A percentile compares a stretch with the other conserved stretches of the same genome.
Conservation (phyloP, 2,113 vertebrate species). For the Mobula birostris region DNA sequence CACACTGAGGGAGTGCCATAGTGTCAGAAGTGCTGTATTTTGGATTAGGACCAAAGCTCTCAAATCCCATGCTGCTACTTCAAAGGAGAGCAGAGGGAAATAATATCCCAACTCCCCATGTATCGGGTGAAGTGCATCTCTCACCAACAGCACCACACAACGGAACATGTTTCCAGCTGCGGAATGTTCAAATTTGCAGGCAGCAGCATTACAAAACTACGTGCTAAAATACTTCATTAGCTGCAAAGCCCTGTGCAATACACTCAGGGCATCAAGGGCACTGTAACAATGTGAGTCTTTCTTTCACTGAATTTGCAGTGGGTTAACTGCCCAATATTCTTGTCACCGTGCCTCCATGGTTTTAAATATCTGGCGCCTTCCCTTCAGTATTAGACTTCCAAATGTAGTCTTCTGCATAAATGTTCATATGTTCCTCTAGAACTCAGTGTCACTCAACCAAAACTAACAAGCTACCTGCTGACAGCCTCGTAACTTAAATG, state of each 20-base stretch:
- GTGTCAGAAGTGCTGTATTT: neutral
- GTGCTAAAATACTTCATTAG: neutral
- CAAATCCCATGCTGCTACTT: neutral
- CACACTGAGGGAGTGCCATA: neutral
- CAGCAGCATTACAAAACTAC: neutral
- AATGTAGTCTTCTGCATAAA: constrained; percentile 33
- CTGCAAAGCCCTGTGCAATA: neutral
- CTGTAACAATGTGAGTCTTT: neutral
- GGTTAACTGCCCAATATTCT: neutral
- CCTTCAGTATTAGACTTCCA: neutral
- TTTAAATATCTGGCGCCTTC: neutral
- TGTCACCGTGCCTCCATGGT: neutral
- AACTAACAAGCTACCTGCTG: constrained; percentile 33
- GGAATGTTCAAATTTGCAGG: neutral
- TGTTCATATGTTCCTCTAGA: neutral
- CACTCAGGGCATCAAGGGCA: neutral
- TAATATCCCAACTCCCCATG: neutral
- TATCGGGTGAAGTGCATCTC: neutral
- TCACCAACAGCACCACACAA: too few species aligned
- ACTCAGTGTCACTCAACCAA: neutral
- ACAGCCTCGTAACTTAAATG: constrained; percentile 30
- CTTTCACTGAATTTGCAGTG: neutral
- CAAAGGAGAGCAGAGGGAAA: neutral
- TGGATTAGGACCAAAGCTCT: neutral
- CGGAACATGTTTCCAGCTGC: neutral